These are phyloP conservation scores for Nephotettix cincticeps DNA, from an alignment of 1,140 invertebrate species.

Conservation along the genomic window DNA sequence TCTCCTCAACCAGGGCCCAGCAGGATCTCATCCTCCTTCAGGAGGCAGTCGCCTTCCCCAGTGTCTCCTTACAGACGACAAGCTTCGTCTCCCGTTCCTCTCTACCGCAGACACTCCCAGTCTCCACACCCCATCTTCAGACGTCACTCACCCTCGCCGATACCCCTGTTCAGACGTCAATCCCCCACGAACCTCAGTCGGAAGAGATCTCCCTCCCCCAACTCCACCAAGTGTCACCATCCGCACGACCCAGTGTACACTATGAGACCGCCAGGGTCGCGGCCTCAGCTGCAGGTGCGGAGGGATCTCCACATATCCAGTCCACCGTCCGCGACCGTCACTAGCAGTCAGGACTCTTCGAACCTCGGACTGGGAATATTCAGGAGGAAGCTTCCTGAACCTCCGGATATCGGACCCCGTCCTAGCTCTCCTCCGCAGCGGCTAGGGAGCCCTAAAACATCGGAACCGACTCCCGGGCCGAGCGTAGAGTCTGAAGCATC, in stretches of 20 bases:
- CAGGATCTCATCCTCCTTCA: slow-evolving; percentile 12
- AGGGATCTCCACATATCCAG: slow-evolving; percentile 36
- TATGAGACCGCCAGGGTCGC: slow-evolving; percentile 33
- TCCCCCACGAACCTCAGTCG: slow-evolving; percentile 31
- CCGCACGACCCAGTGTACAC: slow-evolving; percentile 31
- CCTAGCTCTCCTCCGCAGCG: neutral
- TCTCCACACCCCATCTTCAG: slow-evolving; percentile 31
- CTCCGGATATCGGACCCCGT: slow-evolving; percentile 22
- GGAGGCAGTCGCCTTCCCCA: slow-evolving; percentile 30
- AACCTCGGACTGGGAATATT: slow-evolving; percentile 26
- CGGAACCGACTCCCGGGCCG: slow-evolving; percentile 11
- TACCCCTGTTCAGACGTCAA: slow-evolving; percentile 24
- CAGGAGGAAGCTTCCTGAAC: slow-evolving; percentile 29
- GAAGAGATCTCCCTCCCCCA: slow-evolving; percentile 25
- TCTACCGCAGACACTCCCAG: slow-evolving; percentile 29
- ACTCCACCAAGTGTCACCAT: slow-evolving; percentile 33
- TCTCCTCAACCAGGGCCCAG: slow-evolving; percentile 33
- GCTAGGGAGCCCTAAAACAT: neutral
- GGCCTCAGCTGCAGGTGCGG: slow-evolving; percentile 32
- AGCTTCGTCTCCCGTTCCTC: slow-evolving; percentile 21
- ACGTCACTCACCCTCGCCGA: slow-evolving; percentile 29
- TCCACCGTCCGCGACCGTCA: slow-evolving; percentile 24
- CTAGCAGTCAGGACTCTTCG: slow-evolving; percentile 16
- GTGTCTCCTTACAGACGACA: slow-evolving; percentile 29
- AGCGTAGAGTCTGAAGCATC: neutral